Evolutionary conservation across 2,888 invertebrate species (phyloP), one percentile per base, ranked within the genome.

Genomic region (Copidosoma aretas): DNA sequence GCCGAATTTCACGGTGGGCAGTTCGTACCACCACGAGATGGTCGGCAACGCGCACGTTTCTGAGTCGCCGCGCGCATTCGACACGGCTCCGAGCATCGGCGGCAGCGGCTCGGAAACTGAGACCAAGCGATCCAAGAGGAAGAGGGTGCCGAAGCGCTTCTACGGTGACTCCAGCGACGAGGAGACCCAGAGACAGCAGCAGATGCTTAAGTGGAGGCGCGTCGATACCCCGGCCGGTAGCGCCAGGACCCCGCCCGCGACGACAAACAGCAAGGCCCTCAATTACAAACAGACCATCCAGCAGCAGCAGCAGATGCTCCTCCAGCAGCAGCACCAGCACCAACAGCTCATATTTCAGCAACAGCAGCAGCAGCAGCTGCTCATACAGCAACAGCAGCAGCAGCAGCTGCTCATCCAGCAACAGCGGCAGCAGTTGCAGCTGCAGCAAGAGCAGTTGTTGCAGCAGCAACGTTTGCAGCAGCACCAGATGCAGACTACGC

Each of bases 131-230:
- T 94, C 94, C 0, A 93, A 94, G 83, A 88, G 94, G 70, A 88
- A 92, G 76, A 85, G 94, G 52, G 90, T 93, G 39, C 94, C 93
- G 0, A 94, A 94, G 78, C 92, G 91, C 79, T 94, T 94, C 81
- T 94, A 94, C 79, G 94, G 94, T 0, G 94, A 94, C 80, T 92
- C 93, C 0, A 93, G 93, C 80, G 94, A 93, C 75, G 94, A 94
- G 77, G 94, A 94, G 72, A 86, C 87, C 19, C 89, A 86, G 10
- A 84, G 80, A 72, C 89, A 90, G 0, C 89, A 90, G 1, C 90
- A 90, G 0, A 88, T 88, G 75, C 80, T 90, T 19, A 92, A 92
- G 76, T 93, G 92, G 92, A 86, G 90, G 68, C 92, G 92, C 80
- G 88, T 89, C 72, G 91, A 92, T 77, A 81, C 89, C 66, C 90